These are phyloP conservation scores for Yponomeuta evonymella DNA, from an alignment of 2,888 invertebrate genomes.

Conservation along the genomic window DNA sequence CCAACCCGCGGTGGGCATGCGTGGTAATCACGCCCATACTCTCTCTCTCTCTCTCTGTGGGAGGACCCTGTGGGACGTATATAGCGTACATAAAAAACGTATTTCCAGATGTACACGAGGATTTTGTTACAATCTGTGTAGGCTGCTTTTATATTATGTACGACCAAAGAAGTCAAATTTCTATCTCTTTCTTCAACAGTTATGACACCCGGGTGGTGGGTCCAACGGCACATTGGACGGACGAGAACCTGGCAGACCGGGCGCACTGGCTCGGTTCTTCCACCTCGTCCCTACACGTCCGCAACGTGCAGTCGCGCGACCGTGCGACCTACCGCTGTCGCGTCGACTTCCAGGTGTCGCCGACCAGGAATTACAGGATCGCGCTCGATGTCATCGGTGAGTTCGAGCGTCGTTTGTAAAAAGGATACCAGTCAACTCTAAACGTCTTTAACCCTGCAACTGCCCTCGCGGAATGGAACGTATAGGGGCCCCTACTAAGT, in stretches of 20 bases:
- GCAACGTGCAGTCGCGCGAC: constrained; percentile 49
- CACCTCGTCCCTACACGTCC: constrained; percentile 47
- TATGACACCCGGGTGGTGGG: constrained; percentile 58
- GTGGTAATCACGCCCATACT: too few relatives aligned
- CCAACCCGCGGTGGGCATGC: too few relatives aligned
- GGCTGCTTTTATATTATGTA: too few relatives aligned
- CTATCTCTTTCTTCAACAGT: constrained; percentile 31
- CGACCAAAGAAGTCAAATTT: too few relatives aligned
- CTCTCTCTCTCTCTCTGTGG: too few relatives aligned
- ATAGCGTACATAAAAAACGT: too few relatives aligned
- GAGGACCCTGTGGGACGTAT: too few relatives aligned
- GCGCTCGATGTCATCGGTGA: constrained; percentile 85
- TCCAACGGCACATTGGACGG: constrained; percentile 59
- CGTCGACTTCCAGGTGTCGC: constrained; percentile 77
- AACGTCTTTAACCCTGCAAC: too few relatives aligned
- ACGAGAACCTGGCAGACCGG: constrained; percentile 78
- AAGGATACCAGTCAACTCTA: neutral
- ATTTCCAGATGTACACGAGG: too few relatives aligned
- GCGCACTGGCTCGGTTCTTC: constrained; percentile 78
- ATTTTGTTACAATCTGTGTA: too few relatives aligned
- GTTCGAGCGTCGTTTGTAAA: constrained; percentile 21
- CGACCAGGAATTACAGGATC: constrained; percentile 84
- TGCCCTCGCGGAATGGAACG: too few relatives aligned
- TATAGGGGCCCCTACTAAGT: too few relatives aligned
- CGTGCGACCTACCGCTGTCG: constrained; percentile 60